A percentile compares a stretch with the other conserved stretches of the same genome.
phyloP scores from a whole-genome alignment of 2,113 vertebrate species.

The Vidua chalybeata region DNA sequence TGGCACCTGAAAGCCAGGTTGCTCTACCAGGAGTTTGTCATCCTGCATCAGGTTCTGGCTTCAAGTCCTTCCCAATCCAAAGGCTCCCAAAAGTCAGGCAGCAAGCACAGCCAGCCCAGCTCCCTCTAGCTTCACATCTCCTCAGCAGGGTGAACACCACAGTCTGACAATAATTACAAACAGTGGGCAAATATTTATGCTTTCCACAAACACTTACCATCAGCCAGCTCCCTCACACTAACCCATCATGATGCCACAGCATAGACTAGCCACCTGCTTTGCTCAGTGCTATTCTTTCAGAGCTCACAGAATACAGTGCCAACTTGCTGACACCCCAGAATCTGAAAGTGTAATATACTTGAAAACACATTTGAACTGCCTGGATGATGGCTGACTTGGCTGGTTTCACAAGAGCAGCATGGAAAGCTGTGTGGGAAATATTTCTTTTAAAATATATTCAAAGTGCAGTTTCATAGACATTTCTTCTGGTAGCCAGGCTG shows the following conservation, averaged over 20 bases:
- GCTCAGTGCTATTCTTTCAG: rapidly evolving
- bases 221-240: background rate
- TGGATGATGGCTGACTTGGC: background rate
- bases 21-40: background rate
- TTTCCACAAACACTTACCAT: background rate
- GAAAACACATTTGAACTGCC: background rate
- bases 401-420: background rate
- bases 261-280: rapidly evolving
- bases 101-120: rapidly evolving
- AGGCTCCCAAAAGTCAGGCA: background rate
- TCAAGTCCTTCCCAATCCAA: background rate
- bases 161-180: background rate
- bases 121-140: background rate
- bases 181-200: background rate
- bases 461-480: background rate
- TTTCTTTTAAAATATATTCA: background rate
- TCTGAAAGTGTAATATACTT: background rate
- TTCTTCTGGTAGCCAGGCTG: background rate
- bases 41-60: background rate
- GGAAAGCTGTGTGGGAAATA: background rate
- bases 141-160: background rate
- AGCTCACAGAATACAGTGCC: background rate
- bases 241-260: rapidly evolving
- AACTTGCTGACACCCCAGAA: background rate
- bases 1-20: rapidly evolving